A percentile compares a stretch with the other conserved stretches of the same genome.
Conservation (phyloP, 2,888 invertebrate species). For the Hyposoter dolosus region DNA sequence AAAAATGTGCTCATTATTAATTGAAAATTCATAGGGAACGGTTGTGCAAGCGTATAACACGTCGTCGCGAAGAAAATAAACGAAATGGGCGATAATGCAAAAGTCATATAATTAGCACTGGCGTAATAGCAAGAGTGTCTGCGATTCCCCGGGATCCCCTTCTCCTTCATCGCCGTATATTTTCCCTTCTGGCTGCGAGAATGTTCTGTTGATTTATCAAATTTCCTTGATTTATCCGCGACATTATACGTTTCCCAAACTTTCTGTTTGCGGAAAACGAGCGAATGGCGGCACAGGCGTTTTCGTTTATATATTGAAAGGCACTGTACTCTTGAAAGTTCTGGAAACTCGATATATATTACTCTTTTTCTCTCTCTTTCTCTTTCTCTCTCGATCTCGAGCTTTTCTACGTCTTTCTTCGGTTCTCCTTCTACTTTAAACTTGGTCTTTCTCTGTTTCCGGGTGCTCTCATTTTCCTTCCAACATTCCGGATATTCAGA, state of each 20-base stretch:
- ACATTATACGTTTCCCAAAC: conserved; percentile 81
- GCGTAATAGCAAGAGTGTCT: conserved; percentile 39
- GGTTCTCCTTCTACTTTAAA: conserved; percentile 59
- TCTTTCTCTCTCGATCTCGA: conserved; percentile 55
- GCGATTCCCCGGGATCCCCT: background rate
- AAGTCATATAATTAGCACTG: conserved; percentile 51
- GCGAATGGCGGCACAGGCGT: conserved; percentile 62
- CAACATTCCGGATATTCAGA: conserved; percentile 56
- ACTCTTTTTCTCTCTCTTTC: conserved; percentile 60
- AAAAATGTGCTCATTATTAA: conserved; percentile 1
- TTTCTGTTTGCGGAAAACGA: conserved; percentile 81
- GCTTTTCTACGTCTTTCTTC: conserved; percentile 59
- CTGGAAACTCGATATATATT: conserved; percentile 74
- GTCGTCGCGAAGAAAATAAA: conserved; percentile 26
- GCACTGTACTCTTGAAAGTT: conserved; percentile 80
- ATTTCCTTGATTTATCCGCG: conserved; percentile 82
- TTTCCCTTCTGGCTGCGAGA: conserved; percentile 53
- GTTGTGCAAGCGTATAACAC: conserved; percentile 26
- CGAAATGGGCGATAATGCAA: conserved; percentile 35
- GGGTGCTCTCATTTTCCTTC: conserved; percentile 35
- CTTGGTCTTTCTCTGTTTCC: conserved; percentile 56
- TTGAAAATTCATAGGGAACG: conserved; percentile 10
- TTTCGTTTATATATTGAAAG: conserved; percentile 73
- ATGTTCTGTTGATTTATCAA: conserved; percentile 80
- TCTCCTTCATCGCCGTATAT: conserved; percentile 35